Percentiles rank a stretch among this genome's conserved stretches.
Evolutionary conservation across 2,797 vertebrate genomes (phyloP).

Genomic region (Crocidura indochinensis): DNA sequence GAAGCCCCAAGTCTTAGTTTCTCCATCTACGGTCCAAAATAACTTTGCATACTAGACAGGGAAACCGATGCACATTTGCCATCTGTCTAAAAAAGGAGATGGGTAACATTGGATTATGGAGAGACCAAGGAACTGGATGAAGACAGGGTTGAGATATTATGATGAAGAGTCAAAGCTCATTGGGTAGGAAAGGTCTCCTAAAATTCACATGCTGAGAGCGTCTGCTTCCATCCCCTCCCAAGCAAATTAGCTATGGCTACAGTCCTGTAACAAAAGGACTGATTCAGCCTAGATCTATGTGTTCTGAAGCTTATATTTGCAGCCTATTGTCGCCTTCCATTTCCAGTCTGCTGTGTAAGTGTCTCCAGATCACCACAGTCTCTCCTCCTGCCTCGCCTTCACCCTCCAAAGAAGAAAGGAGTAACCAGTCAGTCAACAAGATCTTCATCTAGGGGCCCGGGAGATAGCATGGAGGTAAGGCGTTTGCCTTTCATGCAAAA

Average conservation of each 20-base stretch:
- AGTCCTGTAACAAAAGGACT: not conserved
- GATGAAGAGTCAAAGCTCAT: constrained; percentile 18
- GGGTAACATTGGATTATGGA: not conserved
- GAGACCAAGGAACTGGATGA: not conserved
- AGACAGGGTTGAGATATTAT: not conserved
- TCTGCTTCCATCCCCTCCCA: not conserved
- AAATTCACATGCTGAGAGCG: not conserved
- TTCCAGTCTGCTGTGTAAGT: not conserved
- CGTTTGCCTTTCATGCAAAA: too few species aligned
- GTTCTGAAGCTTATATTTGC: constrained; percentile 28
- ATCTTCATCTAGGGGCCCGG: too few species aligned
- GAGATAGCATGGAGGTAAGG: too few species aligned
- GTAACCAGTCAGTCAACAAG: constrained; percentile 36
- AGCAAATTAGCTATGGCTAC: not conserved
- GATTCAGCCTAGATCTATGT: not conserved
- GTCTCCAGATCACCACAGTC: not conserved
- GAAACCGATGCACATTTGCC: not conserved
- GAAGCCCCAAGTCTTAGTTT: constrained; percentile 18
- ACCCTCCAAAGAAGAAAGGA: constrained; percentile 6
- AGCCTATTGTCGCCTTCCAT: not conserved
- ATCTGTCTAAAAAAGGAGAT: not conserved
- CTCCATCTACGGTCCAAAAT: constrained; percentile 27
- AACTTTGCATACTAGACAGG: not conserved
- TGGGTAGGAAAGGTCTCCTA: not conserved
- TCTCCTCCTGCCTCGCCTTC: constrained; percentile 28